phyloP scores from a whole-genome alignment of 2,113 vertebrate genomes.

The Conger conger region DNA sequence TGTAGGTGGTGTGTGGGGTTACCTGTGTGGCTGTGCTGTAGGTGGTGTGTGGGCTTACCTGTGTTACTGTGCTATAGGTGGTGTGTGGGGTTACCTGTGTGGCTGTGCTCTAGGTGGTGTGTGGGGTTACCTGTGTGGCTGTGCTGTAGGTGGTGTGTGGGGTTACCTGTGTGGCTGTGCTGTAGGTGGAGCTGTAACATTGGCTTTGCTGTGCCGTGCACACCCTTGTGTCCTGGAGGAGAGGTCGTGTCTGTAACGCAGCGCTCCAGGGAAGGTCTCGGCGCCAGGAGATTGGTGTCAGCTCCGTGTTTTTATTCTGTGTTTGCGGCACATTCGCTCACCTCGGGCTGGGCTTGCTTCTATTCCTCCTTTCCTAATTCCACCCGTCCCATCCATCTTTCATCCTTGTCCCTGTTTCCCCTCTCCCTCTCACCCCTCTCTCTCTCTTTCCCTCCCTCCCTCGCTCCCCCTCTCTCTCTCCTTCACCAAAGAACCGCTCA shows the following conservation, averaged over 20 bases:
- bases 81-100: no score
- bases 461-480: background rate
- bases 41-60: no score
- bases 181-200: background rate
- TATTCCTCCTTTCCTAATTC: slow-evolving; percentile 6
- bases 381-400: background rate
- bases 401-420: background rate
- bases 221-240: background rate
- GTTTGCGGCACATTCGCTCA: background rate
- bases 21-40: no score
- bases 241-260: background rate
- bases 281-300: background rate
- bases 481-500: slow-evolving; percentile 18
- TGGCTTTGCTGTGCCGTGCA: background rate
- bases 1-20: no score
- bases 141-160: background rate
- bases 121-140: no score
- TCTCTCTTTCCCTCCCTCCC: background rate
- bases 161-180: no score
- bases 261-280: slow-evolving; percentile 11
- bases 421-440: background rate
- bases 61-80: no score
- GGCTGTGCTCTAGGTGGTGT: no score
- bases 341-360: background rate
- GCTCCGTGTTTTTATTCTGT: background rate